Evolutionary conservation across 2,797 vertebrate species (phyloP).

Genomic region (Syngnathus acus): DNA sequence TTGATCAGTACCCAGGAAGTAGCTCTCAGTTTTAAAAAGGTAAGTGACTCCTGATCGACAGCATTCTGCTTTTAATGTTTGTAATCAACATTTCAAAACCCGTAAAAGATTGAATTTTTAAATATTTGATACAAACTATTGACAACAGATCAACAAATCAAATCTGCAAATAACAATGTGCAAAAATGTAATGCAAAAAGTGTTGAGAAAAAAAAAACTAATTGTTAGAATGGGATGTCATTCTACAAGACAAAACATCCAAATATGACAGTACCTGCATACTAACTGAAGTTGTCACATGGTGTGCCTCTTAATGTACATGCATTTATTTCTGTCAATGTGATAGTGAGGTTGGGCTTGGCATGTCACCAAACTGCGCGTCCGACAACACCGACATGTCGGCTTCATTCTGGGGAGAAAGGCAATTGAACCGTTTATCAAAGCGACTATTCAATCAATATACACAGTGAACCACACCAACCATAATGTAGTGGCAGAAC

Average conservation of each 20-base stretch:
- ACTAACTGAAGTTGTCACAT: neutral
- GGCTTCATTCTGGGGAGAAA: slow-evolving; percentile 55
- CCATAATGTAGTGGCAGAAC: no score
- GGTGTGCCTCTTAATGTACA: neutral
- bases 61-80: neutral
- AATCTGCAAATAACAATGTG: neutral
- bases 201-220: neutral
- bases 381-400: slow-evolving; percentile 62
- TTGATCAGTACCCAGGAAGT: no score
- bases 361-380: slow-evolving; percentile 66
- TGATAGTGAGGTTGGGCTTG: slow-evolving; percentile 68
- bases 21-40: neutral
- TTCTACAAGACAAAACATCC: neutral
- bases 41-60: neutral
- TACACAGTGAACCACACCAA: neutral
- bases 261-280: neutral
- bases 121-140: neutral
- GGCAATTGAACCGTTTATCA: neutral
- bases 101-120: neutral
- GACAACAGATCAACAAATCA: neutral
- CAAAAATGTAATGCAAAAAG: neutral
- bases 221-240: neutral
- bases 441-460: neutral
- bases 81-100: neutral
- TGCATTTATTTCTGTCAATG: slow-evolving; percentile 51